Percentiles rank a stretch among this genome's conserved stretches.
phyloP scores from a whole-genome alignment of 2,888 invertebrate species.

The Drosophila vallismaia region DNA sequence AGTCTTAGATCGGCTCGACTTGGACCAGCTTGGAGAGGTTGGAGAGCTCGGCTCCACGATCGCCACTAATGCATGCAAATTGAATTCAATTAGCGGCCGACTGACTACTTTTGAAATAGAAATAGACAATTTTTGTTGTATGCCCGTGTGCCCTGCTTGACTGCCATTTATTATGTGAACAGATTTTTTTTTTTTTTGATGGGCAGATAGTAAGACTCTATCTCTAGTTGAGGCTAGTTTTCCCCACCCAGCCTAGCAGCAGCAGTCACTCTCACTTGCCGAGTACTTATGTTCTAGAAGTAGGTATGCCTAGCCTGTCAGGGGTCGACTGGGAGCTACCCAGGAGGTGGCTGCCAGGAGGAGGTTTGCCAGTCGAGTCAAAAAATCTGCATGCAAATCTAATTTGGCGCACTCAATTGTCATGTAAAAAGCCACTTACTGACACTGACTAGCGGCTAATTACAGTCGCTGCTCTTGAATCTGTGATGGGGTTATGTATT shows the following conservation, averaged over 20 bases:
- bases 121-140: constrained; percentile 44
- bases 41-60: constrained; percentile 31
- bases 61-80: constrained; percentile 75
- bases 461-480: constrained; percentile 37
- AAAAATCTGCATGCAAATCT: no score
- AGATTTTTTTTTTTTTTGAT: neutral
- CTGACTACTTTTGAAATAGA: constrained; percentile 54
- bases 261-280: constrained; percentile 17
- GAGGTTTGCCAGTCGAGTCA: no score
- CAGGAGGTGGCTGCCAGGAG: neutral
- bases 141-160: constrained; percentile 9
- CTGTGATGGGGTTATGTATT: constrained; percentile 1
- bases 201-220: neutral
- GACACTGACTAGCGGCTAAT: constrained; percentile 42
- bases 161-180: constrained; percentile 10
- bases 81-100: constrained; percentile 67
- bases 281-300: constrained; percentile 6
- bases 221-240: neutral
- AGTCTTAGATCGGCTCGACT: constrained; percentile 13
- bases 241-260: neutral
- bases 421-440: constrained; percentile 43
- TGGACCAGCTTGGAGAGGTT: constrained; percentile 1
- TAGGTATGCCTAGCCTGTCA: neutral
- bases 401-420: constrained; percentile 42
- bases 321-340: neutral